Conservation (phyloP, 2,113 vertebrate genomes). For the Anhinga rufa region DNA sequence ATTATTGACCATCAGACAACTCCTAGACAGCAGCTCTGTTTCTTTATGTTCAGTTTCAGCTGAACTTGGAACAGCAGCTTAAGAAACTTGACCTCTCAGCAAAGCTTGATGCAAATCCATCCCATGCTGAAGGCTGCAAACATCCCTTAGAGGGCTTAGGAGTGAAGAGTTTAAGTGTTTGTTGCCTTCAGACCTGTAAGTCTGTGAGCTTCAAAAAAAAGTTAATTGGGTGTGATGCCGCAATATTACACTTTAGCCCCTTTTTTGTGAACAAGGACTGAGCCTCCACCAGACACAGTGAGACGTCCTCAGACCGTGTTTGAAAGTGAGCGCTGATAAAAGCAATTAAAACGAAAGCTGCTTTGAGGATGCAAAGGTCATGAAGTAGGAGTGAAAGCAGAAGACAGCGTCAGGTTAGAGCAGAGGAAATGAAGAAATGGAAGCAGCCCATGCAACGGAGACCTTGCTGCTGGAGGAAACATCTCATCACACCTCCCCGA, state of each 20-base stretch:
- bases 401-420: background rate
- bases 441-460: background rate
- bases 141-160: background rate
- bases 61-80: background rate
- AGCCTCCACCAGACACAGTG: background rate
- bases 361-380: background rate
- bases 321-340: background rate
- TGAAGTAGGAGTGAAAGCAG: constrained; percentile 6
- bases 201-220: background rate
- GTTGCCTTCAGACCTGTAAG: background rate
- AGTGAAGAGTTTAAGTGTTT: background rate
- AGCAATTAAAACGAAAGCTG: background rate
- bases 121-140: background rate
- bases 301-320: background rate
- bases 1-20: background rate
- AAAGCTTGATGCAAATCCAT: background rate
- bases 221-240: background rate
- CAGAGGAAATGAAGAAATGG: constrained; percentile 37
- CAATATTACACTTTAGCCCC: background rate
- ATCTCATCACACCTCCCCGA: background rate
- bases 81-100: background rate
- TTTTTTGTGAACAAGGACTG: background rate
- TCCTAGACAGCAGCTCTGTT: background rate
- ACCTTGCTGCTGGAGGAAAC: constrained; percentile 4
- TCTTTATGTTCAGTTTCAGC: background rate